Evolutionary conservation across 2,888 invertebrate species (phyloP), one percentile per base, ranked within the genome.

Genomic region (Oscheius myriophilus): DNA sequence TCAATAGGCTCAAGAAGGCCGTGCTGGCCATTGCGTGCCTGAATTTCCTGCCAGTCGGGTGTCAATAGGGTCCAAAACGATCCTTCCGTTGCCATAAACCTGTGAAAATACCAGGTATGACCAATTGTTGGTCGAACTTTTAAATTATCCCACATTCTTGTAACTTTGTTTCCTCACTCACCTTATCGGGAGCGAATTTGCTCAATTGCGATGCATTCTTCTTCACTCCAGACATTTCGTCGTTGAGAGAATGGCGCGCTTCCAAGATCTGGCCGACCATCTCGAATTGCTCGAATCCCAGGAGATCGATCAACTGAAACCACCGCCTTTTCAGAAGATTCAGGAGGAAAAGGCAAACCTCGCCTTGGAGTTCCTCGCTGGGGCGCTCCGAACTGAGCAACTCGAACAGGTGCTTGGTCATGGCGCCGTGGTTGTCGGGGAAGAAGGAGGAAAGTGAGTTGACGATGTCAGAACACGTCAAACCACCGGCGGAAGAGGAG

Each of bases 251-350:
- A 26, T 74, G 57, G 41, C 93, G 89, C 79, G 92, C 91, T 62
- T 90, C 89, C 39, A 93, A 87, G 70, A 93, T 87, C 46, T 90
- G 89, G 70, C 91, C 90, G 39, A 92, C 92, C 69, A 93, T 89
- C 84, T 93, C 93, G 87, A 93, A 91, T 81, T 91, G 87, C 78
- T 95, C 93, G 87, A 92, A 94, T 0, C 96, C 96, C 26, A 95
- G 89, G 4, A 95, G 88, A 82, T 96, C 96, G 87, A 95, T 92
- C 23, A 96, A 88, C 87, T 90, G 83, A 67, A 75, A 74, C n/a
- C n/a, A n/a, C n/a, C n/a, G n/a, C n/a, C n/a, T n/a, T n/a, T n/a
- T n/a, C n/a, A n/a, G n/a, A 33, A 33, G 9, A 33, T 33, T 33
- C 33, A 33, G n/a, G n/a, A n/a, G n/a, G n/a, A n/a, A 52, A 63